These are phyloP conservation scores for Pollimyrus isidori DNA, from an alignment of 2,113 vertebrate species.

Conservation along the genomic window DNA sequence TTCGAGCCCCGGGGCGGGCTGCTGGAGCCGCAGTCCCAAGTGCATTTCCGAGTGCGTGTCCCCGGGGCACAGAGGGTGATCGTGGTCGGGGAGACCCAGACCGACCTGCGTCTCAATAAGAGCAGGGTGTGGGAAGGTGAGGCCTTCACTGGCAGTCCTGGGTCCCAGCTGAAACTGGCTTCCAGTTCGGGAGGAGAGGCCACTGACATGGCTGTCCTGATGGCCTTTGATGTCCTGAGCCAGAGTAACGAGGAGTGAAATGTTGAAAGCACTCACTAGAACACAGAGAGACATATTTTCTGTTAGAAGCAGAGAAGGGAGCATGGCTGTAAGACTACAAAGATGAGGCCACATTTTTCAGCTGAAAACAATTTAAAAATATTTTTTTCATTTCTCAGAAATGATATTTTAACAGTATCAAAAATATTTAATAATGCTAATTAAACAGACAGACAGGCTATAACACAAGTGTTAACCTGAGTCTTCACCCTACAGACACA, in stretches of 20 bases:
- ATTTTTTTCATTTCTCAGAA: not conserved
- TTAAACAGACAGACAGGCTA: not conserved
- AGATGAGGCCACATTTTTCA: not conserved
- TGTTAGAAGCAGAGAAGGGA: not conserved
- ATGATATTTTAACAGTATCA: not conserved
- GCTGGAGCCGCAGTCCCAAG: slow-evolving; percentile 55
- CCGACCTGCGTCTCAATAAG: slow-evolving; percentile 51
- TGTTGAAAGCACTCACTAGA: not conserved
- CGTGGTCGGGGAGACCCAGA: slow-evolving; percentile 49
- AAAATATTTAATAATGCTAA: not conserved
- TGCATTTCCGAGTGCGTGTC: slow-evolving; percentile 64
- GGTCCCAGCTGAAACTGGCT: slow-evolving; percentile 53
- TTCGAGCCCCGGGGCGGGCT: slow-evolving; percentile 66
- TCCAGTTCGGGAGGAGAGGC: slow-evolving; percentile 37
- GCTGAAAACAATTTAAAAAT: not conserved
- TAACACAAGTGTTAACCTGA: not conserved
- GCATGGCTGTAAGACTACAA: not conserved
- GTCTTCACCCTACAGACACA: not conserved
- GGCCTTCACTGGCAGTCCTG: slow-evolving; percentile 38
- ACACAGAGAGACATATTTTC: not conserved
- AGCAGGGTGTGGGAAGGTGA: slow-evolving; percentile 67
- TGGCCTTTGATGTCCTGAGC: slow-evolving; percentile 59
- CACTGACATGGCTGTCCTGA: slow-evolving; percentile 57
- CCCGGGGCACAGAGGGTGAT: slow-evolving; percentile 53
- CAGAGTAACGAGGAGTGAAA: slow-evolving; percentile 33